Conservation (phyloP, 2,797 vertebrate genomes). For the Paguma larvata region DNA sequence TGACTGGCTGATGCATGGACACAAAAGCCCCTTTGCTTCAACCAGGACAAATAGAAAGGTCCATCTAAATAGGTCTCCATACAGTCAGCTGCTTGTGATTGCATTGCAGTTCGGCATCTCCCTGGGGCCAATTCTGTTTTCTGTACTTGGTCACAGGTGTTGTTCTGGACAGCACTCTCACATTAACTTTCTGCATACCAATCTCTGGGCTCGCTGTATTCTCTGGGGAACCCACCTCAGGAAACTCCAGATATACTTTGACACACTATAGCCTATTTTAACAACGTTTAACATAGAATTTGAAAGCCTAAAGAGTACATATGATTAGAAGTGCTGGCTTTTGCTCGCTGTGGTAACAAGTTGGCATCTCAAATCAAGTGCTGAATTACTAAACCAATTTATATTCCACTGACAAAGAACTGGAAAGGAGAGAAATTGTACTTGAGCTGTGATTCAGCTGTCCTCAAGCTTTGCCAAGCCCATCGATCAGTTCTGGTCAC, state of each 20-base stretch:
- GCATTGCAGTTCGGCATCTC: not conserved
- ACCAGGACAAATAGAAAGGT: not conserved
- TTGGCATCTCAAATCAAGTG: constrained; percentile 31
- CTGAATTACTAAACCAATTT: constrained; percentile 67
- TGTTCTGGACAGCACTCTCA: not conserved
- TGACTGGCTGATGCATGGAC: not conserved
- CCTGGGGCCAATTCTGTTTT: not conserved
- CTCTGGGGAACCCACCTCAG: constrained; percentile 10
- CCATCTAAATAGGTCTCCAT: not conserved
- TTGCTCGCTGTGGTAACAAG: constrained; percentile 39
- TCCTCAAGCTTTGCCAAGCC: constrained; percentile 51
- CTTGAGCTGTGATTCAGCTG: not conserved
- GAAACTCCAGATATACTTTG: constrained; percentile 2
- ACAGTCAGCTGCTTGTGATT: not conserved
- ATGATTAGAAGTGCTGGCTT: constrained; percentile 26
- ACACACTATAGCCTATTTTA: constrained; percentile 35
- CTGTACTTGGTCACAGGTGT: not conserved
- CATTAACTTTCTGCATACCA: not conserved
- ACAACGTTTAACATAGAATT: constrained; percentile 30
- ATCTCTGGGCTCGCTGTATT: not conserved
- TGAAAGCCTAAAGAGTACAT: constrained; percentile 24
- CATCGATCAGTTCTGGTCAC: constrained; percentile 1
- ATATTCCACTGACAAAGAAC: constrained; percentile 46
- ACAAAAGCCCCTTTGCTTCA: not conserved
- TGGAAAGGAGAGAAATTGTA: constrained; percentile 45